Conservation (phyloP, 2,888 invertebrate species). For the Lithophane semibrunnea region DNA sequence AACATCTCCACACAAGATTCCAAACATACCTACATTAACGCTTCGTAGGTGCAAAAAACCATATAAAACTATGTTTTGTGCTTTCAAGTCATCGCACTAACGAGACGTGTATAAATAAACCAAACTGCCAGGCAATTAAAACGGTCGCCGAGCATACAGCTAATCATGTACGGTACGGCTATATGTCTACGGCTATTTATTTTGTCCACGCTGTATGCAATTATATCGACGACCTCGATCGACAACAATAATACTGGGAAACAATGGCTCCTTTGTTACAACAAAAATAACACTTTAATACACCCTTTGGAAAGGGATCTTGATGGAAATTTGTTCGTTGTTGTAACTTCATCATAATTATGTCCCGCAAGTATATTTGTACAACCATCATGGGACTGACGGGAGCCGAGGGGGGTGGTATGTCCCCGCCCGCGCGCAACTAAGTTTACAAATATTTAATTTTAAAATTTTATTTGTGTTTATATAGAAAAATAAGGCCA, state of each 20-base stretch:
- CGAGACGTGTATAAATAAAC: constrained; percentile 57
- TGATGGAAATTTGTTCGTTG: constrained; percentile 21
- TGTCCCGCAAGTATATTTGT: no score
- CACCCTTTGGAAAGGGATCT: constrained; percentile 39
- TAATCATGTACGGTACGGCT: constrained; percentile 56
- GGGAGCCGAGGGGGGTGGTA: no score
- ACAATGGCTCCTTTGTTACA: constrained; percentile 58
- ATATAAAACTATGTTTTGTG: constrained; percentile 22
- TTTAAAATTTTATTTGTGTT: no score
- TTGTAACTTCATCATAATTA: constrained; percentile 1
- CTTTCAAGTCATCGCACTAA: constrained; percentile 48
- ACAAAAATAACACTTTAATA: constrained; percentile 55
- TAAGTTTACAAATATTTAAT: no score
- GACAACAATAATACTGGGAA: constrained; percentile 55
- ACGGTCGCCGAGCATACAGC: constrained; percentile 45
- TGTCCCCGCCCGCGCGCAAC: no score
- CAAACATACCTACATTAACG: constrained; percentile 9
- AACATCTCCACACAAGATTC: constrained; percentile 28
- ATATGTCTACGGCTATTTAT: constrained; percentile 59
- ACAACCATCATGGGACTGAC: no score
- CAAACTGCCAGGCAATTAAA: constrained; percentile 52
- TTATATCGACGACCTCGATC: constrained; percentile 65
- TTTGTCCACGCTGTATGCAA: constrained; percentile 62
- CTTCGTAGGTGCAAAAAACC: constrained; percentile 10
- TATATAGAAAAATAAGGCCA: no score